Conservation (phyloP, 2,888 invertebrate species). For the Flexamia atlantica region DNA sequence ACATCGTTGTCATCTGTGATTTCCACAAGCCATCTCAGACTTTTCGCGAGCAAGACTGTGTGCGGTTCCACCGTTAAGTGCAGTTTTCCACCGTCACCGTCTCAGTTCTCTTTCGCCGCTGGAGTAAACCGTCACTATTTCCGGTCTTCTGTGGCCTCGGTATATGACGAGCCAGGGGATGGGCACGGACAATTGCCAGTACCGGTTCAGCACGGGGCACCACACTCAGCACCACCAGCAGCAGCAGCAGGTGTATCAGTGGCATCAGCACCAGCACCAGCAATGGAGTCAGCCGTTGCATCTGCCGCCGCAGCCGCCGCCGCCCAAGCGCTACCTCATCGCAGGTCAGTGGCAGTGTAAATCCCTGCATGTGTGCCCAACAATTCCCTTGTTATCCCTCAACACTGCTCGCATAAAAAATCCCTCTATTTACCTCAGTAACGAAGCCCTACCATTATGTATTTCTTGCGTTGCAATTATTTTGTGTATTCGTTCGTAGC, state of each 20-base stretch:
- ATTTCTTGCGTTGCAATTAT: too few species aligned
- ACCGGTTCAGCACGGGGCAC: conserved; percentile 64
- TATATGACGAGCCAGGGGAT: conserved; percentile 53
- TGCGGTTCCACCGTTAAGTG: conserved; percentile 10
- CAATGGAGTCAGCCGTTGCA: conserved; percentile 44
- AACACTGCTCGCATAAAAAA: too few species aligned
- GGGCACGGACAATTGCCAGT: conserved; percentile 67
- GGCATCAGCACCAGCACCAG: conserved; percentile 64
- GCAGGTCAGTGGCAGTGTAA: conserved; percentile 62
- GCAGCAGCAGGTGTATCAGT: conserved; percentile 62
- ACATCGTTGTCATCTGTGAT: conserved; percentile 45
- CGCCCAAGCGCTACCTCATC: conserved; percentile 68
- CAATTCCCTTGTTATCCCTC: too few species aligned
- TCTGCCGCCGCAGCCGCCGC: conserved; percentile 66
- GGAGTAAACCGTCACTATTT: conserved; percentile 47
- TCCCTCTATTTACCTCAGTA: too few species aligned
- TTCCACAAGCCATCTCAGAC: conserved; percentile 29
- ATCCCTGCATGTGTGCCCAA: too few species aligned
- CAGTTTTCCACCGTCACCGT: background rate
- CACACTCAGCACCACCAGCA: conserved; percentile 68
- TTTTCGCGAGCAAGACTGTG: conserved; percentile 57
- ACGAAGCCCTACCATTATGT: too few species aligned
- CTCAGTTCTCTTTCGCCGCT: background rate
- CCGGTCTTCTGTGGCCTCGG: conserved; percentile 60
- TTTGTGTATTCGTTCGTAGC: too few species aligned